Conservation (phyloP, 2,113 vertebrate genomes). For the Asarcornis scutulata region DNA sequence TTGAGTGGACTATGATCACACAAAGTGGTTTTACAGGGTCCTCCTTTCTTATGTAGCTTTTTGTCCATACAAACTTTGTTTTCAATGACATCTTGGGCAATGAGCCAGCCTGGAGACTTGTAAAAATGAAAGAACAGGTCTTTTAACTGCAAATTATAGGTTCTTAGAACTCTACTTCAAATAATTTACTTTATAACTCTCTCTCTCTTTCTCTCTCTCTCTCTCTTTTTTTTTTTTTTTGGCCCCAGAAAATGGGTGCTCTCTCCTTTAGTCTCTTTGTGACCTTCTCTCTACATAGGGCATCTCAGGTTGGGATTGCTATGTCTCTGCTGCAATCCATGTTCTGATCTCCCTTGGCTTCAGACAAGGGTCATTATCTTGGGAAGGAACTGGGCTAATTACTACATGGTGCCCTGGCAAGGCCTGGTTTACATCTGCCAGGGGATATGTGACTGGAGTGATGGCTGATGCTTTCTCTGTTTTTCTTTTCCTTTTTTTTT, state of each 20-base stretch:
- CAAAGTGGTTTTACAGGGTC: constrained; percentile 69
- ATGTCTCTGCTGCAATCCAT: accelerated
- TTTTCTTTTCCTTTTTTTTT: not conserved
- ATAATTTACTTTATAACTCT: not conserved
- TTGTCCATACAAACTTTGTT: constrained; percentile 16
- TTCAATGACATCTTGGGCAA: constrained; percentile 68
- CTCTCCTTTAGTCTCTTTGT: not conserved
- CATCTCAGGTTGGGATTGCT: not conserved
- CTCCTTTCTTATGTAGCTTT: constrained; percentile 32
- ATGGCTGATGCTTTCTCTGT: accelerated
- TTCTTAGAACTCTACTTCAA: not conserved
- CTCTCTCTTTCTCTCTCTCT: too few species aligned
- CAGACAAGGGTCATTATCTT: not conserved
- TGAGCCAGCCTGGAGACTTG: not conserved
- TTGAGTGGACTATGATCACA: constrained; percentile 70
- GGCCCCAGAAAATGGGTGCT: accelerated
- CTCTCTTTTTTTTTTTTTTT: too few species aligned
- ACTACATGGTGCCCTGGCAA: not conserved
- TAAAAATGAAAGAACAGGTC: constrained; percentile 36
- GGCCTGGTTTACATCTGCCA: not conserved
- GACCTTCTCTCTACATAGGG: not conserved
- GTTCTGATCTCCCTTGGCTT: not conserved
- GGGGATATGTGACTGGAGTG: accelerated
- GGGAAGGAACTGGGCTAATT: not conserved
- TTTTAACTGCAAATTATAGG: not conserved